Percentiles rank a stretch among this genome's conserved stretches.
Conservation (phyloP, 2,888 invertebrate species). For the Automeris io region DNA sequence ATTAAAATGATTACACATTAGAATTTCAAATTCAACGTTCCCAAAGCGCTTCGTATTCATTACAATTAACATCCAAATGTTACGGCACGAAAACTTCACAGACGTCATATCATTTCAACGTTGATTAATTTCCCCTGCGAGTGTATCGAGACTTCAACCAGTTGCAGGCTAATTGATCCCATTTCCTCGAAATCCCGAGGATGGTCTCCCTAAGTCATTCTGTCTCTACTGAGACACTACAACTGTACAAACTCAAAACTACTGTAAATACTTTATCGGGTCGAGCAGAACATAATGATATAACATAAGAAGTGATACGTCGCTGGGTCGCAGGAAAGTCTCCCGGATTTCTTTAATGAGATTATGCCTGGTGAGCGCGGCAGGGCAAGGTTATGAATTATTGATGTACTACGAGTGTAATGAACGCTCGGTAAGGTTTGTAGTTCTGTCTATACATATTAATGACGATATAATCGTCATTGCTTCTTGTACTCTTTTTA, state of each 20-base stretch:
- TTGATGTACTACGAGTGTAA: too few relatives aligned
- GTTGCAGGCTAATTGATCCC: conserved; percentile 44
- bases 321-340: too few relatives aligned
- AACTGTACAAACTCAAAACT: background rate
- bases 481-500: too few relatives aligned
- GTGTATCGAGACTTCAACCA: conserved; percentile 25
- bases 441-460: too few relatives aligned
- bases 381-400: too few relatives aligned
- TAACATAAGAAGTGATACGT: too few relatives aligned
- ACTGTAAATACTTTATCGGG: too few relatives aligned
- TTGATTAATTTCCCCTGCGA: conserved; percentile 29
- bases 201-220: conserved; percentile 8
- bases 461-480: too few relatives aligned
- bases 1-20: background rate
- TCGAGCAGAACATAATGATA: too few relatives aligned
- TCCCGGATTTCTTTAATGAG: too few relatives aligned
- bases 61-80: background rate
- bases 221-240: background rate
- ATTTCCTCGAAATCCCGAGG: conserved; percentile 36
- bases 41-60: background rate
- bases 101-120: conserved; percentile 8
- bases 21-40: background rate
- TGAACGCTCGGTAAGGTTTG: too few relatives aligned
- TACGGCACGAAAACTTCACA: conserved; percentile 4
- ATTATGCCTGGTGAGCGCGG: too few relatives aligned